A percentile compares a stretch with the other conserved stretches of the same genome.
Conservation (phyloP, 2,888 invertebrate genomes). For the Campoletis raptor region DNA sequence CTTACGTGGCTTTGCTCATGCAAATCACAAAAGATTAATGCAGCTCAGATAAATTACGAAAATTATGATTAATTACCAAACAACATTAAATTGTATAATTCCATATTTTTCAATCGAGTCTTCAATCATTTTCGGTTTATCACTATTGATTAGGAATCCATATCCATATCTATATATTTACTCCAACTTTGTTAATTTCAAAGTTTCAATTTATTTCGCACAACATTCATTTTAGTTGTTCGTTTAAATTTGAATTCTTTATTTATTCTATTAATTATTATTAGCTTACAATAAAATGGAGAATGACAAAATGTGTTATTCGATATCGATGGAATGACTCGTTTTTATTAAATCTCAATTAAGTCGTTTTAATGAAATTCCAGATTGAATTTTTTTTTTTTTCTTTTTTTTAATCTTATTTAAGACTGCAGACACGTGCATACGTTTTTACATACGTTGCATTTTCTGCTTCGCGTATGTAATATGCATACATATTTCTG, state of each 20-base stretch:
- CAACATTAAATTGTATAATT: not conserved
- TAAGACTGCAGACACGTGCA: not conserved
- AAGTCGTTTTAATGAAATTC: not conserved
- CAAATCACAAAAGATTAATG: conserved; percentile 1
- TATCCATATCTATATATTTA: too few species aligned
- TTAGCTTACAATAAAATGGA: too few species aligned
- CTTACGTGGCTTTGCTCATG: conserved; percentile 1
- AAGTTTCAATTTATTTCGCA: not conserved
- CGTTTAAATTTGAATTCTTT: not conserved
- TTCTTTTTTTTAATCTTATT: not conserved
- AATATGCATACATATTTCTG: conserved; percentile 17
- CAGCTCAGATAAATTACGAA: not conserved
- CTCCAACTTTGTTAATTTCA: too few species aligned
- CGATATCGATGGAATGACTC: not conserved
- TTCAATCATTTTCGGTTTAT: not conserved
- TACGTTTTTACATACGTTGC: conserved; percentile 68
- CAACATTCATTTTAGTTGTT: not conserved
- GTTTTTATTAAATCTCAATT: not conserved
- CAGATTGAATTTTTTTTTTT: not conserved
- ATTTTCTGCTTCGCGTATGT: conserved; percentile 75
- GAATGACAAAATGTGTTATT: not conserved
- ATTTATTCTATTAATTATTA: too few species aligned
- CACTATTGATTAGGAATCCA: too few species aligned
- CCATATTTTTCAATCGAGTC: not conserved
- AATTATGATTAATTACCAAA: not conserved